Base-by-base conservation (phyloP, 2,888 invertebrate genomes). In the Argyresthia albistria region DNA sequence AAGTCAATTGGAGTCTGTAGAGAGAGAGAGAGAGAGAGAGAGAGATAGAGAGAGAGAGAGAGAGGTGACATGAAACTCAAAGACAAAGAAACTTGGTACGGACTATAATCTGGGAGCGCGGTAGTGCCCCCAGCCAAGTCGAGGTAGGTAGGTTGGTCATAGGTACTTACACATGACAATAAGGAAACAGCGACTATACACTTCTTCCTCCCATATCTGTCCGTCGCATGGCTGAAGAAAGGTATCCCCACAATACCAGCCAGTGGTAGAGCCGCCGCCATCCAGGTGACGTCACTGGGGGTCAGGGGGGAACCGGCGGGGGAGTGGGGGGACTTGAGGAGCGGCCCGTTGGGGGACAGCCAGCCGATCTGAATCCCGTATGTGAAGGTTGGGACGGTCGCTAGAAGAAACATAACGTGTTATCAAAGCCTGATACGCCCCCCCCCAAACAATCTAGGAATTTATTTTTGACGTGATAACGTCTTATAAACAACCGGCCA, bases 301-400 rank as follows among this genome's bases (percentile, higher is more conserved):
- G 70, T 64, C 52, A 89, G 62, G 0, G 80, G 75, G 36, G 58
- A 56, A 0, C 61, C 60, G 12, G 82, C 69, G 1, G 84, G 82
- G 54, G 66, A 59, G 1, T 58, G 46, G 0, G 59, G 50, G 0
- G 84, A 79, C 58, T 80, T 73, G 53, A 89, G 72, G 14, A 83
- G 65, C 0, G 76, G 76, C 0, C 84, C 72, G 65, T 84, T 86
- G 0, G 89, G 88, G 0, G 89, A 88, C 3, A 88, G 66, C 88
- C 89, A 89, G 35, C 89, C 89, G 9, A 87, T 76, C 56, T 83
- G 82, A 25, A 82, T 80, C 36, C 89, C 89, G 52, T 88, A 80
- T 16, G 81, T 82, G 61, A 89, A 84, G 3, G 87, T 80, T 8
- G 88, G 81, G 37, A 89, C 65, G 15, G 88, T 87, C 0, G 83